These are phyloP conservation scores for Ormyrus nitidulus DNA, from an alignment of 2,888 invertebrate genomes.

Conservation along the genomic window DNA sequence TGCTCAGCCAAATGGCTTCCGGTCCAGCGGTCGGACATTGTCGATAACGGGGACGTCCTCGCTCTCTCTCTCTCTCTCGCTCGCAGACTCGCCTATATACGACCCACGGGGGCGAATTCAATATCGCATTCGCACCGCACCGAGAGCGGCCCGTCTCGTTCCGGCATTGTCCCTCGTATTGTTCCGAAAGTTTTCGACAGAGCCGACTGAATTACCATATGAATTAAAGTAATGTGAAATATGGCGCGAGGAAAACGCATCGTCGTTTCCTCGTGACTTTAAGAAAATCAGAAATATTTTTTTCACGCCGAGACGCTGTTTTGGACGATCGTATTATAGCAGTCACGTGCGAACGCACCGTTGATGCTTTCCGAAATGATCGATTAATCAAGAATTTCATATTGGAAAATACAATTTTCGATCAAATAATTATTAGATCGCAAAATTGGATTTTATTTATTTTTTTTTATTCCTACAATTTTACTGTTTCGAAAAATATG, in stretches of 20 bases:
- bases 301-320: too few species aligned
- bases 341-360: too few species aligned
- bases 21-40: slow-evolving; percentile 71
- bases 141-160: slow-evolving; percentile 52
- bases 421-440: too few species aligned
- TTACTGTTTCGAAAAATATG: too few species aligned
- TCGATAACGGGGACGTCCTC: slow-evolving; percentile 61
- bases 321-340: too few species aligned
- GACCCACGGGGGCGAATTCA: slow-evolving; percentile 64
- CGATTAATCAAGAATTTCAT: too few species aligned
- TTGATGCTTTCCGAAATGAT: too few species aligned
- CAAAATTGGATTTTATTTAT: too few species aligned
- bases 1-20: slow-evolving; percentile 71
- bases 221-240: slow-evolving; percentile 89
- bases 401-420: too few species aligned
- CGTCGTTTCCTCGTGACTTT: slow-evolving; percentile 1
- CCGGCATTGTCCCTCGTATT: slow-evolving; percentile 71
- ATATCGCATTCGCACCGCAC: slow-evolving; percentile 69
- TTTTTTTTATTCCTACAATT: too few species aligned
- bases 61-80: slow-evolving; percentile 16
- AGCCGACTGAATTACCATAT: slow-evolving; percentile 82
- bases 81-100: slow-evolving; percentile 1
- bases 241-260: slow-evolving; percentile 76
- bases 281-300: slow-evolving; percentile 16
- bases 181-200: slow-evolving; percentile 72